phyloP scores from a whole-genome alignment of 1,140 invertebrate species.

The Plodia interpunctella region DNA sequence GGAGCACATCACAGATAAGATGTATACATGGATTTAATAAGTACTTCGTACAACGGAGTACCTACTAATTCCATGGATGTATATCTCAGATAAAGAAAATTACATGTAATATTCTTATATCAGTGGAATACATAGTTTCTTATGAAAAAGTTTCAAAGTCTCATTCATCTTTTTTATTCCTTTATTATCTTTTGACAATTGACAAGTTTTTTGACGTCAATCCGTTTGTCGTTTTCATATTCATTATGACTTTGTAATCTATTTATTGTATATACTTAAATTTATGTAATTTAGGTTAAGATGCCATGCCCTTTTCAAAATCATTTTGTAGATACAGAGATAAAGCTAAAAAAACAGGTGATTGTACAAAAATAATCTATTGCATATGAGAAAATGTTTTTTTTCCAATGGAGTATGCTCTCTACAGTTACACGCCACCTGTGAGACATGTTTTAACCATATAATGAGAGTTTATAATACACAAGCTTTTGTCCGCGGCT shows the following conservation, averaged over 20 bases:
- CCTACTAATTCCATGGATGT: no score
- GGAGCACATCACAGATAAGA: no score
- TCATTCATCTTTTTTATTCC: not conserved
- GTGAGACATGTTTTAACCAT: not conserved
- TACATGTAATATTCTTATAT: no score
- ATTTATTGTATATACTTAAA: not conserved
- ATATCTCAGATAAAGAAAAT: no score
- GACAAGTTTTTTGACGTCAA: not conserved
- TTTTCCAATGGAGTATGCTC: not conserved
- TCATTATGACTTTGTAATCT: not conserved
- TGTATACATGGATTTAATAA: no score
- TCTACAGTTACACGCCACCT: not conserved
- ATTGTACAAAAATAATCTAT: not conserved
- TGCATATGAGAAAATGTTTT: not conserved
- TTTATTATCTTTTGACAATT: not conserved
- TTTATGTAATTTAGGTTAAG: constrained; percentile 45
- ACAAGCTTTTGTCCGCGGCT: no score
- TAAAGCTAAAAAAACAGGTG: constrained; percentile 34
- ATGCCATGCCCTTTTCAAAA: constrained; percentile 73
- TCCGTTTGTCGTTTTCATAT: not conserved
- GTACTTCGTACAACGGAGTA: no score
- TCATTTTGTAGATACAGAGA: constrained; percentile 49
- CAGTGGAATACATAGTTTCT: no score
- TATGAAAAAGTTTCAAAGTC: no score
- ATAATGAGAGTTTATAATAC: not conserved